A percentile compares a stretch with the other conserved stretches of the same genome.
These are phyloP conservation scores for Actenoides hombroni DNA, from an alignment of 2,113 vertebrate species.

Conservation along the genomic window DNA sequence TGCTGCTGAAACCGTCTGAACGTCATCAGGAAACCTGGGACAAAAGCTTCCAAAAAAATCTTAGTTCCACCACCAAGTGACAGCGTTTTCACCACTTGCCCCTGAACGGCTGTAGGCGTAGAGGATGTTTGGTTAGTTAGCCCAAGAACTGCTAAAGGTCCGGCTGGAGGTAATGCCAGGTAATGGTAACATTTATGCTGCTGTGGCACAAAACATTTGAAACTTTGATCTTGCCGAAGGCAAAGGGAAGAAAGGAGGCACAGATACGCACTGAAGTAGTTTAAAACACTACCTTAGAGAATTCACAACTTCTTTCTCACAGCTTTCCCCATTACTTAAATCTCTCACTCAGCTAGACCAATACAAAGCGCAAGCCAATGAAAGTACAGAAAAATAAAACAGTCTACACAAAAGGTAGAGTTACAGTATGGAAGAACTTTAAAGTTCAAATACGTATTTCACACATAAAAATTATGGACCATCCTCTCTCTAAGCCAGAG, in stretches of 20 bases:
- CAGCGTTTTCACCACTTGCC: not conserved
- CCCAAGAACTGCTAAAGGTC: accelerated
- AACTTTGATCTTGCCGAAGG: not conserved
- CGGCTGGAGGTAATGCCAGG: not conserved
- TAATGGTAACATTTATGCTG: accelerated
- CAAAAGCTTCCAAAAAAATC: not conserved
- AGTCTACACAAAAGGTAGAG: not conserved
- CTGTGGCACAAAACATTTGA: not conserved
- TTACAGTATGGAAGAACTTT: not conserved
- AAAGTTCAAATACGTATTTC: not conserved
- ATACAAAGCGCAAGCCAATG: not conserved
- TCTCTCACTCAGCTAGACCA: not conserved
- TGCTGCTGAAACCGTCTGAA: not conserved
- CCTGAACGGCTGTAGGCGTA: accelerated
- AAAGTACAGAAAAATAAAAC: not conserved
- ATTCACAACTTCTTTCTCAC: not conserved
- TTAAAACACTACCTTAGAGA: not conserved
- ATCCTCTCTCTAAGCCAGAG: not conserved
- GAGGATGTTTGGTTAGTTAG: not conserved
- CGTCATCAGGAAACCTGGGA: accelerated
- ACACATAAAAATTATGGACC: not conserved
- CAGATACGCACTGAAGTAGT: not conserved
- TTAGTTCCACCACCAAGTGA: not conserved
- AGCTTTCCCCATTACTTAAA: not conserved
- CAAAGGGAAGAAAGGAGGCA: too few species aligned